phyloP scores from a whole-genome alignment of 2,797 vertebrate genomes.

The Tokudaia muenninki region DNA sequence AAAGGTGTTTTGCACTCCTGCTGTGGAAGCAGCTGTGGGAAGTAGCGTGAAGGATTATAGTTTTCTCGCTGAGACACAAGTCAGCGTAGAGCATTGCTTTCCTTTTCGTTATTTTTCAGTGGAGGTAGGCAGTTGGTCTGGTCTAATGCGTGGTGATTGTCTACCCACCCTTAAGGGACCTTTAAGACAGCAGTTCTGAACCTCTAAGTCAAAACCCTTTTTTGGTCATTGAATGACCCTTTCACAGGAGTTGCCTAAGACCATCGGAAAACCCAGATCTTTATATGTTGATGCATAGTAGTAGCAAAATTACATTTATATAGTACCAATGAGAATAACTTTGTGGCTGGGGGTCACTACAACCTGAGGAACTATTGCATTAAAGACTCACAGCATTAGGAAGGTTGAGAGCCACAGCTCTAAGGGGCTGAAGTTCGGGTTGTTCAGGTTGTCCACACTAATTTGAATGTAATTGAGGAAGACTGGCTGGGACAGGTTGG shows the following conservation, averaged over 20 bases:
- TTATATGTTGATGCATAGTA: background rate
- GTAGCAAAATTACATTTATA: background rate
- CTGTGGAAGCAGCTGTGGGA: background rate
- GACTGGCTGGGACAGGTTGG: background rate
- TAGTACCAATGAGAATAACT: background rate
- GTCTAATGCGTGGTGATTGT: background rate
- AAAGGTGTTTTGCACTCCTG: background rate
- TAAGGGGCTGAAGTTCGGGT: background rate
- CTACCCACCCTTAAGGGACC: background rate
- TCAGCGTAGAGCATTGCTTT: background rate
- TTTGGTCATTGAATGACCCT: background rate
- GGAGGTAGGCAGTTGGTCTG: background rate
- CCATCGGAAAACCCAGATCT: background rate
- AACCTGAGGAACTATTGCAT: background rate
- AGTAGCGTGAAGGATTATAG: background rate
- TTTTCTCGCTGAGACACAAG: background rate
- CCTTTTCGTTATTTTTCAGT: slow-evolving; percentile 26
- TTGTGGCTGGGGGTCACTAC: background rate
- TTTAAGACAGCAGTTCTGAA: background rate
- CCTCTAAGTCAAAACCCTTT: background rate
- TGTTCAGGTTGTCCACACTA: background rate
- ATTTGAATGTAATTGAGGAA: background rate
- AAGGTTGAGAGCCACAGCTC: background rate
- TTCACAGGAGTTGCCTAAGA: background rate
- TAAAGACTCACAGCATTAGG: background rate